Evolutionary conservation across 2,888 invertebrate genomes (phyloP).

Genomic region (Calameuta filiformis): DNA sequence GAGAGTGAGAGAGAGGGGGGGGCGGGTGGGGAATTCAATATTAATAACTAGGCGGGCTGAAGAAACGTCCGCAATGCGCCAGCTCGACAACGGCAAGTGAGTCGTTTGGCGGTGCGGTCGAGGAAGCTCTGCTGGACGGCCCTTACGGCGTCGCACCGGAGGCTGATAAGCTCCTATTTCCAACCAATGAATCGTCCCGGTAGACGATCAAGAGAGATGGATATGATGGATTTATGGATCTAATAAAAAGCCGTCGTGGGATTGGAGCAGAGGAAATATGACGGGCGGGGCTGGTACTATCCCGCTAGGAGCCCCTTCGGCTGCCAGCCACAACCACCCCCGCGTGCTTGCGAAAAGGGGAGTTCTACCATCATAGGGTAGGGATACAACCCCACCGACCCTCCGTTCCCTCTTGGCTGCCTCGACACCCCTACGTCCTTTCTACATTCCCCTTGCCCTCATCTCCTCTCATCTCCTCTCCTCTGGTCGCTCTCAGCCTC

Average conservation of each 20-base stretch:
- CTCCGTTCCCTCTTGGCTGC: not conserved
- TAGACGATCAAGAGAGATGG: constrained; percentile 55
- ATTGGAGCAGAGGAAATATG: constrained; percentile 66
- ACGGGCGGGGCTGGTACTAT: constrained; percentile 59
- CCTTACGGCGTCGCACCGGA: constrained; percentile 51
- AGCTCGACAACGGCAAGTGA: constrained; percentile 24
- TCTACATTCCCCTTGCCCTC: constrained; percentile 8
- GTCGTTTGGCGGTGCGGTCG: not conserved
- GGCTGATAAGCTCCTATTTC: not conserved
- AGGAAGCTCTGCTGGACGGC: constrained; percentile 51
- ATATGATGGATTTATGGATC: constrained; percentile 87
- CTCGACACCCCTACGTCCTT: not conserved
- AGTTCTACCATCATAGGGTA: constrained; percentile 1
- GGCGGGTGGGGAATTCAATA: constrained; percentile 72
- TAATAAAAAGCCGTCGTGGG: constrained; percentile 69
- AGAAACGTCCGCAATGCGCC: constrained; percentile 70
- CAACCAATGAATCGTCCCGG: constrained; percentile 41
- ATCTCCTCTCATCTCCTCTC: constrained; percentile 15
- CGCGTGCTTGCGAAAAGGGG: constrained; percentile 25
- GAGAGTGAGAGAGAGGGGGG: too few relatives aligned
- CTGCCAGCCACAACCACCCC: constrained; percentile 55
- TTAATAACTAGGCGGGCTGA: constrained; percentile 79
- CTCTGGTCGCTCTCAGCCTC: constrained; percentile 16
- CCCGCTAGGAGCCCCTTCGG: constrained; percentile 54
- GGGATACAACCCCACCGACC: not conserved